Percentiles rank a stretch among this genome's conserved stretches.
Conservation (phyloP, 2,797 vertebrate genomes). For the Tadarida brasiliensis region DNA sequence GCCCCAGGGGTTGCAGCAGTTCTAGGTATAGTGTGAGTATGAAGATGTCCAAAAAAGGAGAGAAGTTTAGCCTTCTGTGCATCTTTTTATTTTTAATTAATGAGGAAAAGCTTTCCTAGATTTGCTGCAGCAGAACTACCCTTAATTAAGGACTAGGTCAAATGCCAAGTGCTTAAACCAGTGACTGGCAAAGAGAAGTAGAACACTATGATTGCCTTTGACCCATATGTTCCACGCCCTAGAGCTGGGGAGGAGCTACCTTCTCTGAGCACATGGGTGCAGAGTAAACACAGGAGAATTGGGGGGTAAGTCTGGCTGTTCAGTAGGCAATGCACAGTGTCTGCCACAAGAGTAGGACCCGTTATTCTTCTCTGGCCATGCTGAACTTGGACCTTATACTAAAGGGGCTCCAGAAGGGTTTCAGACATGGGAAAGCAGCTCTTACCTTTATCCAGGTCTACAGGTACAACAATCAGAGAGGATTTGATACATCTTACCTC, state of each 20-base stretch:
- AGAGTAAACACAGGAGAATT: background rate
- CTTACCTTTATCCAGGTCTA: background rate
- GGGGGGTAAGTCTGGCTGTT: background rate
- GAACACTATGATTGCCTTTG: background rate
- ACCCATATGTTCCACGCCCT: background rate
- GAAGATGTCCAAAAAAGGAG: background rate
- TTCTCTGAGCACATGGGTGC: background rate
- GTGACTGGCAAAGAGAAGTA: background rate
- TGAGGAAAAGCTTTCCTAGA: background rate
- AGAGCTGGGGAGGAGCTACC: background rate
- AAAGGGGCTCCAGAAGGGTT: background rate
- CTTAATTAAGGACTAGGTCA: background rate
- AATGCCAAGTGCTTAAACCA: background rate
- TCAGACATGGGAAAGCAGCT: background rate
- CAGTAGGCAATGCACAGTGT: background rate
- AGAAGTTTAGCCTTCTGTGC: background rate
- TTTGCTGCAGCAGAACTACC: background rate
- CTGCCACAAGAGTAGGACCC: background rate
- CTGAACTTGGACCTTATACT: background rate
- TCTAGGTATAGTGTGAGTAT: background rate
- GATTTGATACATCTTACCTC: background rate
- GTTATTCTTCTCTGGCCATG: background rate
- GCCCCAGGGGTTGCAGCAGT: background rate
- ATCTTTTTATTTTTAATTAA: slow-evolving; percentile 49
- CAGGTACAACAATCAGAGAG: background rate